Base-by-base conservation (phyloP, 2,797 vertebrate genomes). In the Chelon labrosus region DNA sequence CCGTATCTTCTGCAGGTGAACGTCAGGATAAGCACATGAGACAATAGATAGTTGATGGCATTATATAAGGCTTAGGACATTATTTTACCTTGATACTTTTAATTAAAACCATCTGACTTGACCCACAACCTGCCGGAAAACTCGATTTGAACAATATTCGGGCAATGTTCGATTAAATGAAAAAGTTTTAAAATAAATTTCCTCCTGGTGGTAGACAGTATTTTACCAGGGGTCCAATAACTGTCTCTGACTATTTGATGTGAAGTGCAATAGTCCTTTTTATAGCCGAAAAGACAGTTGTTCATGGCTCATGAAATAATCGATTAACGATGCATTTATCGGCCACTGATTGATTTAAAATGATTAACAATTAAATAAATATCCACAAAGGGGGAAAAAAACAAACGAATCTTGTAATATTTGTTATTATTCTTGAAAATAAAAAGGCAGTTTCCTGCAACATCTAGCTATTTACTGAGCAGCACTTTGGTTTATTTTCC, bases 1-100 rank as follows among this genome's bases (percentile, higher is more conserved):
- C 96, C 96, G 47, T 96, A 98, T 31, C 97, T 95, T 94, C 98
- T 99, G 88, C 83, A 73, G 64, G 65, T 22, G 51, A 25, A n/a
- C 42, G 70, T 12, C 25, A 25, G 0, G 60, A 27, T 41, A 55
- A 68, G 53, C 37, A 62, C 5, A 49, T 57, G 3, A 69, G 1
- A 61, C 66, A 12, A 19, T 0, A 14, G 19, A 13, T 20, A 20
- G 19, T 20, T 5, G 10, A 42, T 42, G 41, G 13, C 13, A 14
- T 14, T 16, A 0, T 16, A 0, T 42, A 35, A 47, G 12, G 0
- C 8, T 17, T 22, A 7, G 39, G 16, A 10, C 35, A 1, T 19
- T 8, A 27, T 38, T 50, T 49, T 13, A 22, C 0, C 20, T 12
- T 22, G 22, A 37, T 56, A 17, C 7, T 2, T 35, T 17, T 44